Evolutionary conservation across 2,888 invertebrate genomes (phyloP).

Genomic region (Dynastes grantii): DNA sequence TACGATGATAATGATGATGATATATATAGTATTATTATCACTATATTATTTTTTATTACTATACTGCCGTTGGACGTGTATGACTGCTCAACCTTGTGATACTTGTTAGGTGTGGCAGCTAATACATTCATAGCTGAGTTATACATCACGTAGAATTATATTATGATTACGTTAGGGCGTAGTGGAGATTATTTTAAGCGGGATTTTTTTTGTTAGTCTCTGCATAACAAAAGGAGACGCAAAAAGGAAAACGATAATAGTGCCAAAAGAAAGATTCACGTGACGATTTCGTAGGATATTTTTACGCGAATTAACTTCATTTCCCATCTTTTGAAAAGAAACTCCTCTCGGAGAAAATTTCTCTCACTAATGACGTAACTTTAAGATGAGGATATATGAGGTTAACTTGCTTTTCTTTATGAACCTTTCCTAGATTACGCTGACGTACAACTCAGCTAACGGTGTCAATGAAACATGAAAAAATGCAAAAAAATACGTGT

Average conservation of each 20-base stretch:
- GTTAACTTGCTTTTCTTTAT: neutral
- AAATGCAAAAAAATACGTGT: conserved; percentile 42
- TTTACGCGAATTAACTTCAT: neutral
- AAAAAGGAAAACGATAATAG: conserved; percentile 15
- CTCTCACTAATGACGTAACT: too few relatives aligned
- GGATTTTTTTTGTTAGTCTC: conserved; percentile 11
- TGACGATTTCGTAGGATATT: neutral
- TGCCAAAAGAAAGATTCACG: conserved; percentile 32
- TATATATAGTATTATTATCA: conserved; percentile 37
- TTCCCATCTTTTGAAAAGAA: neutral
- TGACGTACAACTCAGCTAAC: conserved; percentile 46
- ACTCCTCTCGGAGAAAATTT: too few relatives aligned
- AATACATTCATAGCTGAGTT: conserved; percentile 42
- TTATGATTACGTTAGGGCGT: neutral
- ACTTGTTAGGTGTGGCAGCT: conserved; percentile 61
- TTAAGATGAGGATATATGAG: neutral
- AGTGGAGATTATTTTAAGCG: neutral
- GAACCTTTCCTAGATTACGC: conserved; percentile 7
- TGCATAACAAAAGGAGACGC: neutral
- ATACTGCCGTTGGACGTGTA: conserved; percentile 54
- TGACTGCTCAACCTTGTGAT: conserved; percentile 64
- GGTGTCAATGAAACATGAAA: conserved; percentile 44
- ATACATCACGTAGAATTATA: conserved; percentile 12
- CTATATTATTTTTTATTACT: conserved; percentile 43
- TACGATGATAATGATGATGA: conserved; percentile 36